Evolutionary conservation across 1,140 invertebrate genomes (phyloP).

Genomic region (Phenacoccus solenopsis): DNA sequence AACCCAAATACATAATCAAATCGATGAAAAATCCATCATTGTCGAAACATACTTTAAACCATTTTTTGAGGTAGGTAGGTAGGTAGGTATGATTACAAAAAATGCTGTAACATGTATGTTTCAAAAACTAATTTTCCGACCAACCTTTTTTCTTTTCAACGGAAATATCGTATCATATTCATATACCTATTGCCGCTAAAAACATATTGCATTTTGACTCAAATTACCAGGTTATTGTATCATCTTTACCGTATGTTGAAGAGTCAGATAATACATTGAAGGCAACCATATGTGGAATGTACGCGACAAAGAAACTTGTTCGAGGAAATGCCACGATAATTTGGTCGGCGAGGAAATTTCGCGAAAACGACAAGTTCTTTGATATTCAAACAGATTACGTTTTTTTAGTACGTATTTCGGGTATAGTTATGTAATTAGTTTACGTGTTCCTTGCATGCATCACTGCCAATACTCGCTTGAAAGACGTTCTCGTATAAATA

Average conservation of each 20-base stretch:
- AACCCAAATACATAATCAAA: constrained; percentile 35
- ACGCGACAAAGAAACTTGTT: constrained; percentile 31
- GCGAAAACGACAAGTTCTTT: neutral
- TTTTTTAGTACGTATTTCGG: neutral
- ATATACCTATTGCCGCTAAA: too few relatives aligned
- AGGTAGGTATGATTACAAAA: too few relatives aligned
- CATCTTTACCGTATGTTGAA: constrained; percentile 31
- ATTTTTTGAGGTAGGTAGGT: constrained; percentile 36
- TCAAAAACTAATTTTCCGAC: too few relatives aligned
- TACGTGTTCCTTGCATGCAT: neutral
- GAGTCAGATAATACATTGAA: constrained; percentile 32
- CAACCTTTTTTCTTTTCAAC: too few relatives aligned
- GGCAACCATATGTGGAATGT: constrained; percentile 31
- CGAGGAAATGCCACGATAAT: constrained; percentile 32
- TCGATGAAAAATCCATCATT: constrained; percentile 35
- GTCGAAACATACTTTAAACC: constrained; percentile 38
- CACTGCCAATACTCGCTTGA: too few relatives aligned
- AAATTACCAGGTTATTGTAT: constrained; percentile 28
- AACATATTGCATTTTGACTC: too few relatives aligned
- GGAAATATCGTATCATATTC: too few relatives aligned
- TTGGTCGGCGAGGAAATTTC: neutral
- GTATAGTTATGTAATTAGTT: neutral
- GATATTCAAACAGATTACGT: neutral
- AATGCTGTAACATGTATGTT: too few relatives aligned
- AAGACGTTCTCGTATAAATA: too few relatives aligned